These are phyloP conservation scores for Enoplosus armatus DNA, from an alignment of 2,797 vertebrate species.

Conservation along the genomic window DNA sequence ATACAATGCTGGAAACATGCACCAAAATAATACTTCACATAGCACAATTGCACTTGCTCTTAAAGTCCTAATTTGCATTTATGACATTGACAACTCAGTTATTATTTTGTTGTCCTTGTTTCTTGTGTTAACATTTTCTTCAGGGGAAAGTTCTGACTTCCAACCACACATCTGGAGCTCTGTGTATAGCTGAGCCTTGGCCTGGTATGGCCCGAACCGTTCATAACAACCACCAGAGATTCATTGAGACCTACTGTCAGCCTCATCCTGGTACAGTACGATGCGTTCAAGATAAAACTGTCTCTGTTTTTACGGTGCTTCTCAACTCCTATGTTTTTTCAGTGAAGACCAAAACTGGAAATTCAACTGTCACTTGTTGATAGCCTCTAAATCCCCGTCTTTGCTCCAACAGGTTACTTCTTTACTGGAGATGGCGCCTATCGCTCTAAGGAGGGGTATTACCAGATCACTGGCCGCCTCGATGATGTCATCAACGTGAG, in stretches of 20 bases:
- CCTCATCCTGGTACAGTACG: slow-evolving; percentile 87
- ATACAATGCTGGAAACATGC: neutral
- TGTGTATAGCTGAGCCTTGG: slow-evolving; percentile 94
- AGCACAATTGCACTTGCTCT: neutral
- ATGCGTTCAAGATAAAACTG: neutral
- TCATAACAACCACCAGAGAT: slow-evolving; percentile 92
- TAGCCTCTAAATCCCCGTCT: neutral
- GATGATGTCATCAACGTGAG: slow-evolving; percentile 98
- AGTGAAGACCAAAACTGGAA: too few species aligned
- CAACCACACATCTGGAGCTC: slow-evolving; percentile 83
- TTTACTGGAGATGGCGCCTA: slow-evolving; percentile 94
- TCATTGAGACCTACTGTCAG: slow-evolving; percentile 92
- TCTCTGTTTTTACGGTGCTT: neutral
- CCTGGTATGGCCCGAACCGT: slow-evolving; percentile 96
- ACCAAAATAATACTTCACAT: neutral
- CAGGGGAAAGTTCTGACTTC: slow-evolving; percentile 69
- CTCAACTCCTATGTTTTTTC: neutral
- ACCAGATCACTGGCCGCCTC: slow-evolving; percentile 95
- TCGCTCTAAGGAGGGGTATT: slow-evolving; percentile 90
- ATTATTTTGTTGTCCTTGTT: neutral
- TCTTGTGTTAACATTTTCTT: slow-evolving; percentile 1
- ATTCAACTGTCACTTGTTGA: neutral
- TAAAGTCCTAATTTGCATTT: neutral
- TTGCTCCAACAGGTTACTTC: slow-evolving; percentile 88
- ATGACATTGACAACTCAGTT: neutral